Base-by-base conservation (phyloP, 2,888 invertebrate species). In the Aethes cnicana region DNA sequence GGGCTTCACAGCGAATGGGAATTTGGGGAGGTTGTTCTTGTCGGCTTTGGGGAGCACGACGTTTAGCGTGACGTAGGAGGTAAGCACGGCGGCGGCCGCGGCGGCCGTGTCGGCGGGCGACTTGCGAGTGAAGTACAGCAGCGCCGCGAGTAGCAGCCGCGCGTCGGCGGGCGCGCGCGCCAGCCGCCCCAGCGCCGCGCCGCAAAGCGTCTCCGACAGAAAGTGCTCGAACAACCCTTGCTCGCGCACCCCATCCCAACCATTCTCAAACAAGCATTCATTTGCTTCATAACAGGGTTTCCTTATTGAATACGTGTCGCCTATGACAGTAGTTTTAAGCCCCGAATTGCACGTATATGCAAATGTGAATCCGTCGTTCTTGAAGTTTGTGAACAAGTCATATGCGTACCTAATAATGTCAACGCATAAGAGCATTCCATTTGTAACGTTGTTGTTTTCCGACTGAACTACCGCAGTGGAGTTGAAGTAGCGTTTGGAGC, bases 391-490 rank as follows among this genome's bases (percentile, higher is more conserved):
- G 0, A 78, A 42, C 20, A 78, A 62, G 47, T 74, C 72, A 42
- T 60, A 71, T 2, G 64, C 71, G 44, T 76, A 78, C 54, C 61
- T 69, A 9, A 73, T 53, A n/a, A 77, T 68, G 14, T 72, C 71
- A 3, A 66, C 56, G 0, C 69, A 67, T 7, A 69, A 17, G 8
- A 69, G 30, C 14, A 26, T 17, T 4, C 16, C 8, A n/a, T 16
- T 2, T 3, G 43, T 43, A 1, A 66, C 47, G 17, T 64, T 63
- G 7, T 66, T 59, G 16, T 55, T 54, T 3, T 61, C 39, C 4
- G 47, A 21, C 23, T 64, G 63, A 36, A 58, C 59, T 6, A 59
- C 53, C 1, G 46, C 47, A 30, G 54, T 56, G 3, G 64, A 59
- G 5, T 63, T 61, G 3, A 37, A 21, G 1, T 62, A n/a, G 2